Conservation (phyloP, 2,113 vertebrate genomes). For the Crotalus tigris region DNA sequence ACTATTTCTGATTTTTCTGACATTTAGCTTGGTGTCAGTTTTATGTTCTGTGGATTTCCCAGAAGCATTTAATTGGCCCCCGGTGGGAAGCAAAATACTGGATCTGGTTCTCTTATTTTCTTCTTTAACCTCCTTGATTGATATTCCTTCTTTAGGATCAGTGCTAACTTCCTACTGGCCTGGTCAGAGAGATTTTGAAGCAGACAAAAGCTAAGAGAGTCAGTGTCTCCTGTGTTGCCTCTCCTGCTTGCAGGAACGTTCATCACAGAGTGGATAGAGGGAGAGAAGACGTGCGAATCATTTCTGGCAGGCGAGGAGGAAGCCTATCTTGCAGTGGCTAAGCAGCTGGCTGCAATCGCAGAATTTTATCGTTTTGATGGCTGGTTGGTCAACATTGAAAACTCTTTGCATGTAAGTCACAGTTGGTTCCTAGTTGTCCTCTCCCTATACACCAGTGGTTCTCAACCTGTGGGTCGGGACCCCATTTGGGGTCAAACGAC, state of each 20-base stretch:
- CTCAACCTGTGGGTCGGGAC: no score
- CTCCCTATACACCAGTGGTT: no score
- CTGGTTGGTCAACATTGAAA: conserved; percentile 96
- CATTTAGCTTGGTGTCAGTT: not conserved
- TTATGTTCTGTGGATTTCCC: not conserved
- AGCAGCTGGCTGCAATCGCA: conserved; percentile 83
- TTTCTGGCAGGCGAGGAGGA: conserved; percentile 78
- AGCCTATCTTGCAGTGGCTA: conserved; percentile 69
- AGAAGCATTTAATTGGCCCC: not conserved
- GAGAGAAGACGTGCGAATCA: conserved; percentile 75
- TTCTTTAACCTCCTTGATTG: not conserved
- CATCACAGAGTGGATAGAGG: conserved; percentile 88
- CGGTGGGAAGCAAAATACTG: not conserved
- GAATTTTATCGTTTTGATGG: conserved; percentile 83
- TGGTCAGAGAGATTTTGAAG: not conserved
- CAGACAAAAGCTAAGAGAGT: fast-evolving
- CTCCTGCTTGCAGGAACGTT: conserved; percentile 79
- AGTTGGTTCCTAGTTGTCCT: fast-evolving
- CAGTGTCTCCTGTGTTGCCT: fast-evolving
- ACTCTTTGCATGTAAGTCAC: conserved; percentile 81
- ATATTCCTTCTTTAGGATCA: no score
- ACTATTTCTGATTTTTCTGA: not conserved
- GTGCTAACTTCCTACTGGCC: not conserved
- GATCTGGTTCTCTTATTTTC: not conserved
- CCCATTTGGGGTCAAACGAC: no score